Base-by-base conservation (phyloP, 2,888 invertebrate species). In the Latheticus oryzae region DNA sequence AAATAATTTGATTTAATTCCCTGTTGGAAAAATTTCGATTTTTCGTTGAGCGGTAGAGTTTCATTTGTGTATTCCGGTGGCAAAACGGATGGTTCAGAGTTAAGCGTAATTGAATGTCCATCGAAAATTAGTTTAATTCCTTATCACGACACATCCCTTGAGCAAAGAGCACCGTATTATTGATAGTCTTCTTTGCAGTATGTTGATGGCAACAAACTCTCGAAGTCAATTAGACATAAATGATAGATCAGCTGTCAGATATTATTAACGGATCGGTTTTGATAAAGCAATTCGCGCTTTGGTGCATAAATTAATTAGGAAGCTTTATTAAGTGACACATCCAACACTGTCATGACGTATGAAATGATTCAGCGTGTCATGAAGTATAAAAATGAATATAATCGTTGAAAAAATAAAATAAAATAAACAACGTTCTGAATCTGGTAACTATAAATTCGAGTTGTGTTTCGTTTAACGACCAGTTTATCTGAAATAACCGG, bases 191-290 rank as follows among this genome's bases (percentile, higher is more conserved):
- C 37, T 38, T 43, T 51, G 48, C 54, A 5, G 24, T 21, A 16
- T 35, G 43, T 32, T 52, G 56, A 50, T 56, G 53, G 55, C 51
- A 59, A 54, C 58, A 66, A 67, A 61, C 69, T 69, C 66, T 67
- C 65, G 62, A 69, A 69, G 69, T 71, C 72, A 74, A 73, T 73
- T 73, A 73, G 67, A 69, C 71, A 68, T 73, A 74, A 74, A 73
- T 74, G 73, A 74, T 74, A 73, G 72, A 74, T 74, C 71, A 72
- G 70, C 72, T 69, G 71, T 70, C 71, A 67, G 64, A 66, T 64
- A 62, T 69, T 72, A 74, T 74, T 74, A 74, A 74, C 73, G 70
- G 71, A 74, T 74, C 67, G 73, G 70, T 70, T 69, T 69, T 69
- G 68, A 67, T 70, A 66, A 65, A 66, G 65, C 68, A 65, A 70